Evolutionary conservation across 2,797 vertebrate species (phyloP).

Genomic region (Oryzias sinensis): DNA sequence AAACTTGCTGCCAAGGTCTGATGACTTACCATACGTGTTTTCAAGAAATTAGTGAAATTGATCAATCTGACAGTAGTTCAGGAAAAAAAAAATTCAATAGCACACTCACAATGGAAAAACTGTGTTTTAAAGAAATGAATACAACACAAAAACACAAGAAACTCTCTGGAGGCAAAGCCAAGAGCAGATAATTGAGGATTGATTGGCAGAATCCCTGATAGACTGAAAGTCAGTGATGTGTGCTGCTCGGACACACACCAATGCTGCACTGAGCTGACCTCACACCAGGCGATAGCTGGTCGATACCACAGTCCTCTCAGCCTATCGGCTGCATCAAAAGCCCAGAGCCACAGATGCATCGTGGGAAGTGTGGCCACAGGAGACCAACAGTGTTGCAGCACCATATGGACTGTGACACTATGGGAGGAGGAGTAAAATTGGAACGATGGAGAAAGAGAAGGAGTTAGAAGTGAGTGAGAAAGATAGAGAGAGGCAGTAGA

Average conservation of each 20-base stretch:
- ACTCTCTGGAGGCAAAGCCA: slow-evolving; percentile 29
- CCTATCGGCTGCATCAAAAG: slow-evolving; percentile 65
- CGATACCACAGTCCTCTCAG: slow-evolving; percentile 70
- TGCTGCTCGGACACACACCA: slow-evolving; percentile 65
- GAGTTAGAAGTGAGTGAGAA: slow-evolving; percentile 56
- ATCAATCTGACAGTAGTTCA: slow-evolving; percentile 29
- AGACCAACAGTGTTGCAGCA: slow-evolving; percentile 80
- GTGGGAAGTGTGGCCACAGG: slow-evolving; percentile 83
- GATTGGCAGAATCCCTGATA: slow-evolving; percentile 51
- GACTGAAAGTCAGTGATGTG: slow-evolving; percentile 62
- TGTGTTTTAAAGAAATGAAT: slow-evolving; percentile 11
- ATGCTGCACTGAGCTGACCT: slow-evolving; percentile 63
- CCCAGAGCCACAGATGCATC: slow-evolving; percentile 78
- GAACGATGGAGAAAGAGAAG: slow-evolving; percentile 50
- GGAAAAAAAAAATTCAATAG: slow-evolving; percentile 15
- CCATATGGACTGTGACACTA: slow-evolving; percentile 80
- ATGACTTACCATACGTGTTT: slow-evolving; percentile 13
- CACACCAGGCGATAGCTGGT: slow-evolving; percentile 68
- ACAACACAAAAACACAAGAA: slow-evolving; percentile 15
- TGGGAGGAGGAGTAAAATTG: slow-evolving; percentile 54
- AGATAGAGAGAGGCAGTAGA: slow-evolving; percentile 36
- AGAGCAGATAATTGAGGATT: slow-evolving; percentile 43
- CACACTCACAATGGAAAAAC: slow-evolving; percentile 2
- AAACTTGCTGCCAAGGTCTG: slow-evolving; percentile 11
- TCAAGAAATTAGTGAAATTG: slow-evolving; percentile 22